Conservation (phyloP, 1,140 invertebrate species). For the Micrasema minimum region DNA sequence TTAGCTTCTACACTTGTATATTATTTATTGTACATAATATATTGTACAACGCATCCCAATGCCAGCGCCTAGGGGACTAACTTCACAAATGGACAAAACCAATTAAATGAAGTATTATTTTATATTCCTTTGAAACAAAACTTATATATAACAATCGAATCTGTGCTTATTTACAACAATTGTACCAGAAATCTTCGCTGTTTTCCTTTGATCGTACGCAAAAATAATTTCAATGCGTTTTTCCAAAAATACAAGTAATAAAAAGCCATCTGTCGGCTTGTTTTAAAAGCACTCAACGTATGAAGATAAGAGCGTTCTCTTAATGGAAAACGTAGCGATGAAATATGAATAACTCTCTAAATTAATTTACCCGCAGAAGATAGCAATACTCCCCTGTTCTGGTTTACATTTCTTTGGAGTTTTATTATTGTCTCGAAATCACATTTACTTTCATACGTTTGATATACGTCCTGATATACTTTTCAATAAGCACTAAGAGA, state of each 20-base stretch:
- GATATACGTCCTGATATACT: conserved; percentile 7
- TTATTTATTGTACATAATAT: too few relatives aligned
- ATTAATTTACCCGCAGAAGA: conserved; percentile 24
- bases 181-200: too few relatives aligned
- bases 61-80: too few relatives aligned
- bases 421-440: conserved; percentile 21
- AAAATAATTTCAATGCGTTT: too few relatives aligned
- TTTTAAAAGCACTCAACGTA: conserved; percentile 13
- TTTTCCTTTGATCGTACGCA: too few relatives aligned
- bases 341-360: conserved; percentile 31
- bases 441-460: conserved; percentile 6
- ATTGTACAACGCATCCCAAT: too few relatives aligned
- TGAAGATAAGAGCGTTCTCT: conserved; percentile 5
- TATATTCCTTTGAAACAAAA: too few relatives aligned
- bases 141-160: too few relatives aligned
- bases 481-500: conserved; percentile 12
- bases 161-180: too few relatives aligned
- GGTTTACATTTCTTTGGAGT: conserved; percentile 11
- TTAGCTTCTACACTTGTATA: too few relatives aligned
- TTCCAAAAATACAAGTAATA: conserved; percentile 8
- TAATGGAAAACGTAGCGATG: conserved; percentile 24
- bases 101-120: too few relatives aligned
- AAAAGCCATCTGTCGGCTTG: conserved; percentile 22
- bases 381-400: neutral
- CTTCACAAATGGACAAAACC: too few relatives aligned